Base-by-base conservation (phyloP, 2,888 invertebrate genomes). In the Malachius bipustulatus region DNA sequence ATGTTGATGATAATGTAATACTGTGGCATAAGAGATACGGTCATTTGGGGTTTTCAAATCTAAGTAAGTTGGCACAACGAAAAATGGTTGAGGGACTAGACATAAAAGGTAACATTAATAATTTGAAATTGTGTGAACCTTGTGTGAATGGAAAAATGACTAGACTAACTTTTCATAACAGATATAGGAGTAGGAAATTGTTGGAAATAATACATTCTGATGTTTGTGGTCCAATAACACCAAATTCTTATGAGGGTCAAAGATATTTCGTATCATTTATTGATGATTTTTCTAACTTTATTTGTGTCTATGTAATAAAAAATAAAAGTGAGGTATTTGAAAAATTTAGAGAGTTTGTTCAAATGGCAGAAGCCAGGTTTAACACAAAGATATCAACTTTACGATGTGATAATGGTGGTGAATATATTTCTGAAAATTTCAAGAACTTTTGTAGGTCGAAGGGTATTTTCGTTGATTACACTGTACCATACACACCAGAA, bases 161-260 rank as follows among this genome's bases (percentile, higher is more conserved):
- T 11, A 28, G 40, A 13, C 19, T 40, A 24, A 37, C 40, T 4
- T 41, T 41, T 41, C 35, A 39, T 8, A 37, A 28, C 26, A 36
- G 44, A 40, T 34, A 31, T 24, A 44, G 37, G 37, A 38, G 34
- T 34, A 41, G 24, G 10, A 38, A 39, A 26, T 16, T 43, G 3
- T 30, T 42, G 27, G 39, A 41, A 13, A 34, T 46, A 14, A 28
- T 44, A 8, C 45, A 45, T 16, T 29, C 41, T 9, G 43, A 47
- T 34, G 32, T 45, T 9, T 42, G 39, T 40, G 41, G 42, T 6
- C 39, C 39, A 9, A 37, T 43, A n/a, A 36, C 24, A 14, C 34
- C 34, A 9, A 10, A 19, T 19, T 26, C 32, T 14, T 24, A 31
- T 30, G 38, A 36, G 13, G 30, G 29, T 16, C 11, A 37, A n/a